Evolutionary conservation across 2,888 invertebrate genomes (phyloP), one percentile per base, ranked within the genome.

Genomic region (Aproaerema taeniolella): DNA sequence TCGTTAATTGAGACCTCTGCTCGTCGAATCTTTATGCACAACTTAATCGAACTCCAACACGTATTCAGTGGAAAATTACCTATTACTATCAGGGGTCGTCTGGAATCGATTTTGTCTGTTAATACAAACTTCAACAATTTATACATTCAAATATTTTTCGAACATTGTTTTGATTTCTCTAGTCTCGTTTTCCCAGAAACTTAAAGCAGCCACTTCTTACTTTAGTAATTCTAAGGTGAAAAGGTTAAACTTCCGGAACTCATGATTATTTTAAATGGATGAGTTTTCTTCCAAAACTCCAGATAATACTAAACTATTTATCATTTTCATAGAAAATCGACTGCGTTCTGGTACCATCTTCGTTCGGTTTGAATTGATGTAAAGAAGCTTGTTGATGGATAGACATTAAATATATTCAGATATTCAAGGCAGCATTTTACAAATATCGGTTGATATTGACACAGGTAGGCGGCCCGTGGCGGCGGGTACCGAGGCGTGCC

Each of bases 401-500:
- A 28, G 28, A 38, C 29, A 33, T 15, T 31, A 28, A 29, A 38
- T 20, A 37, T 38, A 29, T 41, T 38, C 11, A 29, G 30, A 40
- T 40, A 38, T 33, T 29, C 32, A 37, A 28, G 32, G 37, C 28
- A 38, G 24, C 31, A 17, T 41, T 42, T 44, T 42, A 34, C 42
- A 46, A 46, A 49, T 41, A 26, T 37, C 37, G 41, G 34, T 47
- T 42, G 52, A 58, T 58, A 53, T 49, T 42, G 52, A 59, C 57
- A 54, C 52, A 58, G 61, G 61, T 56, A 58, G 58, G 55, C 55
- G 26, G 33, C 20, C 39, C 31, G 50, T 43, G 45, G 43, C 58
- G 58, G 55, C 58, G 55, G 59, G 73, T 73, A 65, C 71, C 73
- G 65, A 62, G 64, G 63, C 72, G 76, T 70, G 69, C 70, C 71